Conservation (phyloP, 2,888 invertebrate species). For the Sesia apiformis region DNA sequence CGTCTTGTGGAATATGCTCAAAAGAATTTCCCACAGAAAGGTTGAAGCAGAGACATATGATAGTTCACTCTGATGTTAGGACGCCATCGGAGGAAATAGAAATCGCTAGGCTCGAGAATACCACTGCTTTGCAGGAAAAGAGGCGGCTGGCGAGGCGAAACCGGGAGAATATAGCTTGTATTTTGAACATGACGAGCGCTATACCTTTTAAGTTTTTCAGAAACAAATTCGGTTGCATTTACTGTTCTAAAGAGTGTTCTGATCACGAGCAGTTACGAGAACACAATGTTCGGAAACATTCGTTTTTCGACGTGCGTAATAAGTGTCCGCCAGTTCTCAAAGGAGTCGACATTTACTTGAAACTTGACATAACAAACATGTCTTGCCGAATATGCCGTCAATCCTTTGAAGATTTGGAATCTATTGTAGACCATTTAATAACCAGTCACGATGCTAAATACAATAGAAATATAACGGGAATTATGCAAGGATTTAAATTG, state of each 20-base stretch:
- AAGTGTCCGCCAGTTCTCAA: conserved; percentile 19
- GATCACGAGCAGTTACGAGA: conserved; percentile 19
- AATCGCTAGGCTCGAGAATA: no score
- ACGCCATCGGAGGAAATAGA: conserved; percentile 25
- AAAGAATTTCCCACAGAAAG: conserved; percentile 52
- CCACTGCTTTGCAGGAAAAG: not conserved
- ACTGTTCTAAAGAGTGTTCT: conserved; percentile 23
- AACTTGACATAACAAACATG: conserved; percentile 22
- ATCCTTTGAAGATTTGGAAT: conserved; percentile 12
- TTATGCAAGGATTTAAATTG: conserved; percentile 21
- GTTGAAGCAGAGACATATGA: conserved; percentile 55
- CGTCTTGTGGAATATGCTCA: conserved; percentile 50
- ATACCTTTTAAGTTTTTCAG: conserved; percentile 33
- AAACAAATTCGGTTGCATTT: conserved; percentile 30
- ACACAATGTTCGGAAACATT: conserved; percentile 16
- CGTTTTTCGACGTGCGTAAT: conserved; percentile 15
- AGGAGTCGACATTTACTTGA: conserved; percentile 17
- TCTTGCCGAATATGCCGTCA: conserved; percentile 24
- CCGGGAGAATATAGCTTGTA: conserved; percentile 15
- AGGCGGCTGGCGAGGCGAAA: conserved; percentile 3
- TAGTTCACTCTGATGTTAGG: conserved; percentile 59
- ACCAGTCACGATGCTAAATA: conserved; percentile 18
- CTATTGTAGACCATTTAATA: conserved; percentile 20
- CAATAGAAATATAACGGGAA: conserved; percentile 15
- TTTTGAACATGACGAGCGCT: conserved; percentile 24